Conservation (phyloP, 2,888 invertebrate genomes). For the Tachina lurida region DNA sequence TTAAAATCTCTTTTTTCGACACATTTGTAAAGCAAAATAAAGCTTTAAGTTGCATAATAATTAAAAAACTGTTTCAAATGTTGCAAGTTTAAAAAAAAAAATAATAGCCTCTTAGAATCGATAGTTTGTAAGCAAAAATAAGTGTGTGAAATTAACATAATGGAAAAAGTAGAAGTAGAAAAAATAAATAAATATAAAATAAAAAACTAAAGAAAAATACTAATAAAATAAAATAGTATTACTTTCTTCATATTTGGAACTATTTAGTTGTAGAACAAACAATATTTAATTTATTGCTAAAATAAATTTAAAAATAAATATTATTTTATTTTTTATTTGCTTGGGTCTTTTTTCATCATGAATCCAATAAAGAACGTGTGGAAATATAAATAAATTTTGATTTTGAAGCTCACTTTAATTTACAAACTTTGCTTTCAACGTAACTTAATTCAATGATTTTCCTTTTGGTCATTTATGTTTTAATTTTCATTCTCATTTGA, state of each 20-base stretch:
- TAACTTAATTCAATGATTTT: conserved; percentile 49
- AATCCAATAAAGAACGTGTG: conserved; percentile 72
- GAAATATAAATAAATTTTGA: conserved; percentile 67
- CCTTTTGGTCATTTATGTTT: conserved; percentile 12
- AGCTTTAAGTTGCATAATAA: not conserved
- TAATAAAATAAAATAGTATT: not conserved
- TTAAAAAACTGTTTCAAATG: conserved; percentile 33
- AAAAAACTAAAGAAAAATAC: not conserved
- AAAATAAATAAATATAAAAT: not conserved
- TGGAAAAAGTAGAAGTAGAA: conserved; percentile 16
- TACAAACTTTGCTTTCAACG: conserved; percentile 62
- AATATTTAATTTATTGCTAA: not conserved
- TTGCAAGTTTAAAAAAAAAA: not conserved
- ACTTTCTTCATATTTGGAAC: not conserved
- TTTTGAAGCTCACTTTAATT: conserved; percentile 30
- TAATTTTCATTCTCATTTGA: conserved; percentile 6
- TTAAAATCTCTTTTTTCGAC: too few relatives aligned
- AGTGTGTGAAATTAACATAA: not conserved
- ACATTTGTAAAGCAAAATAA: too few relatives aligned
- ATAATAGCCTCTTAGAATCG: not conserved
- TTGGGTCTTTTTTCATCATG: conserved; percentile 70
- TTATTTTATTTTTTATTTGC: conserved; percentile 70
- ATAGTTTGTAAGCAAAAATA: not conserved
- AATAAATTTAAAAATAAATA: not conserved
- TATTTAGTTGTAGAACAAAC: conserved; percentile 3